phyloP scores from a whole-genome alignment of 2,113 vertebrate species.

The Rhodinocichla rosea region DNA sequence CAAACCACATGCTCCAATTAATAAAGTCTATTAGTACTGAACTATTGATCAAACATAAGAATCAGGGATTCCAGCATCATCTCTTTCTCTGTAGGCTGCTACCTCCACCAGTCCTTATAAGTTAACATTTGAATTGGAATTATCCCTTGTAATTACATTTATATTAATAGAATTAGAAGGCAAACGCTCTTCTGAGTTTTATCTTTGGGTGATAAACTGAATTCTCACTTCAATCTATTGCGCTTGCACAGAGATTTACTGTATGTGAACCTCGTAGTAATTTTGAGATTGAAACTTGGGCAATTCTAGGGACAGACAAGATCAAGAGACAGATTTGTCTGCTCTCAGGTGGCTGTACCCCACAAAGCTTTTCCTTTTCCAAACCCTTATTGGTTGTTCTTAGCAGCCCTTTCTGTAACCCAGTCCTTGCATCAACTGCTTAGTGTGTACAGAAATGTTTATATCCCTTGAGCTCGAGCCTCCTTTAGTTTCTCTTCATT shows the following conservation, averaged over 20 bases:
- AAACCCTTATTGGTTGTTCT: neutral
- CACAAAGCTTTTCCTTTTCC: neutral
- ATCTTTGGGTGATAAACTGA: conserved; percentile 68
- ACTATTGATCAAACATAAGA: conserved; percentile 45
- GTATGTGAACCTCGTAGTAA: neutral
- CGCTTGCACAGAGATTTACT: conserved; percentile 55
- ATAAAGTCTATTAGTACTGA: conserved; percentile 40
- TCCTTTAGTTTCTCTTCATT: conserved; percentile 32
- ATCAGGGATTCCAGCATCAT: conserved; percentile 5
- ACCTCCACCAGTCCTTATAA: conserved; percentile 41
- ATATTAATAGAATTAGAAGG: conserved; percentile 68
- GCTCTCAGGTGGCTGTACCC: neutral
- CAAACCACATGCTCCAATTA: neutral
- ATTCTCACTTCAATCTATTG: conserved; percentile 56
- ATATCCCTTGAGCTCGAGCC: neutral
- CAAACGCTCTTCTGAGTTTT: conserved; percentile 65
- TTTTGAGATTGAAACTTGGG: conserved; percentile 30
- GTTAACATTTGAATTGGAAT: conserved; percentile 68
- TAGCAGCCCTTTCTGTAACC: neutral
- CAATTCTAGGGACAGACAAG: neutral
- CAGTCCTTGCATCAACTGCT: neutral
- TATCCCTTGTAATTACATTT: conserved; percentile 66
- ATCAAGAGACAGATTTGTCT: neutral
- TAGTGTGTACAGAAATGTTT: conserved; percentile 26
- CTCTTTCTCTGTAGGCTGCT: neutral